Conservation (phyloP, 2,113 vertebrate species). For the Chrysemys picta region DNA sequence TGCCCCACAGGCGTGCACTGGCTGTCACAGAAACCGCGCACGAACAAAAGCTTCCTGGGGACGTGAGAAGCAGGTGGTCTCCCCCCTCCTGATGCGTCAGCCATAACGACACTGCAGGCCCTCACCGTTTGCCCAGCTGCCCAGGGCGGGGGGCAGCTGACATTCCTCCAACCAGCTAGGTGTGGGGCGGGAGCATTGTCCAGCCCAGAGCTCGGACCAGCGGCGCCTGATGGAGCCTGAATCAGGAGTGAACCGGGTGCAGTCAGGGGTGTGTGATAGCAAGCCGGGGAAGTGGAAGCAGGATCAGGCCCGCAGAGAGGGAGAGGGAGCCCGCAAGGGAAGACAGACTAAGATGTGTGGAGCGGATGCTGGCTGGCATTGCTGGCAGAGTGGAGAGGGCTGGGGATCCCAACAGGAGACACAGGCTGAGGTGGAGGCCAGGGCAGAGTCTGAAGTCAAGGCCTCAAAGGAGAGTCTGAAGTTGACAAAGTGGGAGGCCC, state of each 20-base stretch:
- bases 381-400: not conserved
- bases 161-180: not conserved
- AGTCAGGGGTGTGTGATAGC: not conserved
- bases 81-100: not conserved
- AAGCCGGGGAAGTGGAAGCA: not conserved
- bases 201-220: not conserved
- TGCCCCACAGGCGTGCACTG: fast-evolving
- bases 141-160: not conserved
- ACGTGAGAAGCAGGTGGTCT: fast-evolving
- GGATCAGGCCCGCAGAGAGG: not conserved
- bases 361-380: not conserved
- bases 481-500: not conserved
- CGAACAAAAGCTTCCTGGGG: slow-evolving; percentile 45
- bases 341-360: not conserved
- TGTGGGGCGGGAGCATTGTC: not conserved
- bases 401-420: not conserved
- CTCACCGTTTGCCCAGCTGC: not conserved
- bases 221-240: not conserved
- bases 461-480: too few relatives aligned
- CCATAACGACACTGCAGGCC: fast-evolving
- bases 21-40: fast-evolving
- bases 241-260: not conserved
- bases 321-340: not conserved
- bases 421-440: not conserved
- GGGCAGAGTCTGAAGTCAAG: not conserved